Base-by-base conservation (phyloP, 2,888 invertebrate species). In the Rhaphigaster nebulosa region DNA sequence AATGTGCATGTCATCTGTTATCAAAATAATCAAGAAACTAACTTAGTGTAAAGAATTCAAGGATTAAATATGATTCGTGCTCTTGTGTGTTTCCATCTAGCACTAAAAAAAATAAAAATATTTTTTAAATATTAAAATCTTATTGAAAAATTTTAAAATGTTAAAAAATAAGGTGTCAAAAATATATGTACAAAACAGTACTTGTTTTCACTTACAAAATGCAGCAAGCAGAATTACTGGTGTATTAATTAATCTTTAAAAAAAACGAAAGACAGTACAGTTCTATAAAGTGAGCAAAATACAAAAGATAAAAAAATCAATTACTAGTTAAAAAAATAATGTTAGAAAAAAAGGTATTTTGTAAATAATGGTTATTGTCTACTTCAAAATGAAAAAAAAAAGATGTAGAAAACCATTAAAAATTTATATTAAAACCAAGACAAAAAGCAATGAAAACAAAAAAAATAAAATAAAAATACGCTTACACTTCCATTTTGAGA, bases 401-500 rank as follows among this genome's bases (percentile, higher is more conserved):
- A n/a, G 38, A 8, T 38, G 38, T 76, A 76, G 70, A 65, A 65
- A 65, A 38, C 70, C 34, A 76, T 45, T 84, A 45, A 84, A 84
- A 84, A 45, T 13, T 4, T 18, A n/a, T 84, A 45, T n/a, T n/a
- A 84, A 45, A 45, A 84, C 10, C 45, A 50, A 50, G 26, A 41
- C 84, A 84, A 84, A 84, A 41, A 84, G 84, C 84, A 84, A 45
- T 45, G 20, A 84, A 89, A 89, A 76, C 60, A 89, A 29, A 89
- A 65, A 89, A 45, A n/a, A n/a, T n/a, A n/a, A n/a, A 52, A 38
- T 65, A 70, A 89, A 38, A 89, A 76, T 45, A 76, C 41, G 70
- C 89, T 89, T 89, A 89, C 89, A 50, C 89, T 76, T 89, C 89
- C 89, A 89, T 89, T 89, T 89, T 89, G 89, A 89, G 70, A 89